Conservation (phyloP, 2,113 vertebrate species). For the Xiphorhynchus elegans region DNA sequence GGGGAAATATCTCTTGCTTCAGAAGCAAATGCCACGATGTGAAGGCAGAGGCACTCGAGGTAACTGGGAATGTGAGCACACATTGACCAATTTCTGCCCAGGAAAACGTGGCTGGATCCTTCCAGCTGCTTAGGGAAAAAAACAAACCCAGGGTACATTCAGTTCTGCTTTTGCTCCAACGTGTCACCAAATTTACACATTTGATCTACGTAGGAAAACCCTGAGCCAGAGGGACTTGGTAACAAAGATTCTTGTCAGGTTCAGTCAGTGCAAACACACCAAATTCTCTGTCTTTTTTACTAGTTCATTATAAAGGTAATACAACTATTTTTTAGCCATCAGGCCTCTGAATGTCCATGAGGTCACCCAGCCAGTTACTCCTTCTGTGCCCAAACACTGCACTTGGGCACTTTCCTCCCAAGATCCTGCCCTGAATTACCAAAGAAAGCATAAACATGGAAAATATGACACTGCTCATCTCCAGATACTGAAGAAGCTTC, state of each 20-base stretch:
- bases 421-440: accelerated
- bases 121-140: neutral
- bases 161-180: neutral
- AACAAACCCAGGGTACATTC: neutral
- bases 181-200: neutral
- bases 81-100: neutral
- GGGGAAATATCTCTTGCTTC: neutral
- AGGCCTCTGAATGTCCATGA: accelerated
- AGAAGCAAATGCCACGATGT: neutral
- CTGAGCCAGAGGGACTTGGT: neutral
- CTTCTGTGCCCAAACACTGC: neutral
- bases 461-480: neutral
- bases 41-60: neutral
- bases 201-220: neutral
- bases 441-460: neutral
- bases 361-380: neutral
- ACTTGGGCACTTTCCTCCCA: neutral
- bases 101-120: neutral
- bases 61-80: neutral
- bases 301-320: neutral
- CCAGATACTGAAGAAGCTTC: neutral
- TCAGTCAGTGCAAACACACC: neutral
- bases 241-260: too few relatives aligned
- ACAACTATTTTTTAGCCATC: neutral
- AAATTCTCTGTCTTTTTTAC: neutral